Conservation (phyloP, 2,797 vertebrate species). For the Chelonia mydas region DNA sequence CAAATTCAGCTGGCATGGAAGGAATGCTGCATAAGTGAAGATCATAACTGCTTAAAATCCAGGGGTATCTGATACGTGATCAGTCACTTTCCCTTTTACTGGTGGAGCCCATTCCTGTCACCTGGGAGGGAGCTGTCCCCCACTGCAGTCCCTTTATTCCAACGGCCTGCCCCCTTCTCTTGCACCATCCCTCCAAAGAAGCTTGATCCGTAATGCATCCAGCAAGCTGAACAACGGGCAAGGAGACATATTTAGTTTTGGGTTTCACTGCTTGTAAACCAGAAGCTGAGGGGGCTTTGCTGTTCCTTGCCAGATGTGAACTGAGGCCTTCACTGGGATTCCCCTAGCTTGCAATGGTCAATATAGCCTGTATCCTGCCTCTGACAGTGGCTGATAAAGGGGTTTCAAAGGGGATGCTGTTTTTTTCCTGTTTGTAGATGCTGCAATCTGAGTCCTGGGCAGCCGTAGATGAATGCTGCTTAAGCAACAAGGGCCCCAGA, state of each 20-base stretch:
- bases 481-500: background rate
- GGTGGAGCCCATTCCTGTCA: background rate
- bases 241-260: background rate
- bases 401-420: background rate
- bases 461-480: background rate
- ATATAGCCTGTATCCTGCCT: background rate
- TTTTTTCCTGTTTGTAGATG: too few relatives aligned
- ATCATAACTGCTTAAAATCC: background rate
- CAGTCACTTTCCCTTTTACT: background rate
- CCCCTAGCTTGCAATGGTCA: background rate
- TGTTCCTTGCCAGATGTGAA: background rate
- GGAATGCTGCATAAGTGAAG: background rate
- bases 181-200: background rate
- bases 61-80: background rate
- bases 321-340: background rate
- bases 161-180: background rate
- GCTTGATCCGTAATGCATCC: background rate
- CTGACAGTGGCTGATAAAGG: background rate
- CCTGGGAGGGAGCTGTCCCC: background rate
- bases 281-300: background rate
- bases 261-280: background rate
- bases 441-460: too few relatives aligned
- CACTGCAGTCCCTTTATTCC: too few relatives aligned
- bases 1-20: background rate
- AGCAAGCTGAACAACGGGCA: background rate